Evolutionary conservation across 2,113 vertebrate genomes (phyloP).

Genomic region (Vicugna pacos): DNA sequence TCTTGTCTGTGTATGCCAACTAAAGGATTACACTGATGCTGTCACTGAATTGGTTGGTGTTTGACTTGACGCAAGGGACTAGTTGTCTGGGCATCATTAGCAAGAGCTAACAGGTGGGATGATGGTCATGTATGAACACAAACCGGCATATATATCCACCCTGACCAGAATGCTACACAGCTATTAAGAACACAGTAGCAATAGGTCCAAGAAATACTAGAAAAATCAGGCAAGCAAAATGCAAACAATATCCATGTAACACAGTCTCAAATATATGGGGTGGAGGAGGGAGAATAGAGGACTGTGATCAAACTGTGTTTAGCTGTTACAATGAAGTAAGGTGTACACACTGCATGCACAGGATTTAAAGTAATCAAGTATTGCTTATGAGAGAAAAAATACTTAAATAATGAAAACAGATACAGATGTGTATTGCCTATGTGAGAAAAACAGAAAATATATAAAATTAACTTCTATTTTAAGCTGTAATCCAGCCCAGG

Average conservation of each 20-base stretch:
- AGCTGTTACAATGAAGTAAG: neutral
- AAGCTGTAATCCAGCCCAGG: neutral
- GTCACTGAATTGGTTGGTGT: neutral
- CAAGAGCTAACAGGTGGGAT: neutral
- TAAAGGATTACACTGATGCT: neutral
- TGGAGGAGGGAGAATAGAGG: neutral
- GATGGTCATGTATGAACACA: neutral
- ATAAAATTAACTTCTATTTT: neutral
- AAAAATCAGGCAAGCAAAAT: constrained; percentile 33
- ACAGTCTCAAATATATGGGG: neutral
- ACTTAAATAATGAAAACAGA: neutral
- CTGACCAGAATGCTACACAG: neutral
- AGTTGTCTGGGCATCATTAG: constrained; percentile 11
- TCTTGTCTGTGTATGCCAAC: neutral
- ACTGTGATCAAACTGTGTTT: neutral
- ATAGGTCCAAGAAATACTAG: neutral
- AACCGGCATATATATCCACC: neutral
- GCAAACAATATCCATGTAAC: neutral
- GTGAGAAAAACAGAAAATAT: constrained; percentile 4
- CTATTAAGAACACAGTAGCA: neutral
- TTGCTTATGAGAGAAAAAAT: neutral
- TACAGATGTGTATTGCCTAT: neutral
- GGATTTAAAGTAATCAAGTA: neutral
- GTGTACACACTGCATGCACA: neutral
- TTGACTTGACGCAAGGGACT: neutral